Evolutionary conservation across 2,888 invertebrate species (phyloP).

Genomic region (Tricholauxania praeusta): DNA sequence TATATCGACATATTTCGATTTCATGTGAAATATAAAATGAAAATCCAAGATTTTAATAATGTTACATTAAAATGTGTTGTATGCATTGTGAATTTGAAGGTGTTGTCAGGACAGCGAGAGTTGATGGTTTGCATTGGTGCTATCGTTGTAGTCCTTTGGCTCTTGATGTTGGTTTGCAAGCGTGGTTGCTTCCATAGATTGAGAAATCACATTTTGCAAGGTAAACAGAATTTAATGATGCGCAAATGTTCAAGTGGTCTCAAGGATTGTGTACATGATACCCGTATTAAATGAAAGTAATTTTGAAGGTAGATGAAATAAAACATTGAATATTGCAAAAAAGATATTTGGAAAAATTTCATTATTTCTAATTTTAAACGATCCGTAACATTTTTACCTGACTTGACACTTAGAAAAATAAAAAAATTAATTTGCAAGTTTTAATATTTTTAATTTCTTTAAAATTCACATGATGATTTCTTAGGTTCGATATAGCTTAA

Average conservation of each 20-base stretch:
- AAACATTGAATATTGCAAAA: too few relatives aligned
- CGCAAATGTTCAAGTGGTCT: conserved; percentile 46
- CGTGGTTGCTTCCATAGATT: not conserved
- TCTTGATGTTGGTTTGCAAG: not conserved
- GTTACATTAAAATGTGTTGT: not conserved
- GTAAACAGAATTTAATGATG: conserved; percentile 44
- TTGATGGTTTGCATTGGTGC: conserved; percentile 2
- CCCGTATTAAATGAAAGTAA: not conserved
- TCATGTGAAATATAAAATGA: conserved; percentile 13
- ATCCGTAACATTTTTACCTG: too few relatives aligned
- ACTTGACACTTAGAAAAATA: too few relatives aligned
- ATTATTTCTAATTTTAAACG: too few relatives aligned
- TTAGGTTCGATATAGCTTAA: too few relatives aligned
- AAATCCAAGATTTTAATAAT: conserved; percentile 28
- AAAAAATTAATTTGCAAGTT: too few relatives aligned
- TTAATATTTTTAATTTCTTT: too few relatives aligned
- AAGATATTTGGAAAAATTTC: too few relatives aligned
- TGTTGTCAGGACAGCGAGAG: not conserved
- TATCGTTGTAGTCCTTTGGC: not conserved
- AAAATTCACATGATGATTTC: too few relatives aligned
- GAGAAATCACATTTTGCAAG: conserved; percentile 31
- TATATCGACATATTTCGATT: not conserved
- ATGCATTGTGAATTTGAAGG: not conserved
- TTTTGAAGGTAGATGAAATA: too few relatives aligned
- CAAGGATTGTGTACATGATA: conserved; percentile 12